These are phyloP conservation scores for Leuctra nigra DNA, from an alignment of 2,888 invertebrate genomes.

Conservation along the genomic window DNA sequence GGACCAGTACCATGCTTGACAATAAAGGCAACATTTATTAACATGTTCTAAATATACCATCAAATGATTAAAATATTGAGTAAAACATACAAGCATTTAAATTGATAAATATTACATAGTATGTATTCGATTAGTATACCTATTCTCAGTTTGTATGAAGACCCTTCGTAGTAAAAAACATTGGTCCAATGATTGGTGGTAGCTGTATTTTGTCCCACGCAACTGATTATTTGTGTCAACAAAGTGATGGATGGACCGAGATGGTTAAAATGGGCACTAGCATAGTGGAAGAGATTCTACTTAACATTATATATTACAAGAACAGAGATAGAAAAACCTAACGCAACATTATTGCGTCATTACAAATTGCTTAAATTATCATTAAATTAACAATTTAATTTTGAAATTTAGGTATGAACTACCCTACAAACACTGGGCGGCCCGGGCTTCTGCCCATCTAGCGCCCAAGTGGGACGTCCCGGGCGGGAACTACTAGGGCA, in stretches of 20 bases:
- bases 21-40: conserved; percentile 26
- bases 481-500: too few species aligned
- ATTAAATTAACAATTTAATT: too few species aligned
- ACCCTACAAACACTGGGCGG: too few species aligned
- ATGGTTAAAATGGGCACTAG: too few species aligned
- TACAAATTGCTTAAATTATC: too few species aligned
- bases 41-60: conserved; percentile 23
- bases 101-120: background rate
- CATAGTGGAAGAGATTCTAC: conserved; percentile 1
- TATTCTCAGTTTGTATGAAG: background rate
- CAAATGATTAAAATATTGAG: conserved; percentile 22
- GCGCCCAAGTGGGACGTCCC: too few species aligned
- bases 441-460: too few species aligned
- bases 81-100: conserved; percentile 23
- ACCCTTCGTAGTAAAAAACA: conserved; percentile 13
- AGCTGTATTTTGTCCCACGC: conserved; percentile 13
- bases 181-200: conserved; percentile 9
- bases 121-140: background rate
- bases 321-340: too few species aligned
- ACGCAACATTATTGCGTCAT: too few species aligned
- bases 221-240: background rate
- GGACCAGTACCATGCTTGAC: conserved; percentile 25
- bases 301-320: background rate
- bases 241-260: conserved; percentile 11
- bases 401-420: too few species aligned